Evolutionary conservation across 1,140 invertebrate species (phyloP), one percentile per base, ranked within the genome.

Genomic region (Caligus rogercresseyi): DNA sequence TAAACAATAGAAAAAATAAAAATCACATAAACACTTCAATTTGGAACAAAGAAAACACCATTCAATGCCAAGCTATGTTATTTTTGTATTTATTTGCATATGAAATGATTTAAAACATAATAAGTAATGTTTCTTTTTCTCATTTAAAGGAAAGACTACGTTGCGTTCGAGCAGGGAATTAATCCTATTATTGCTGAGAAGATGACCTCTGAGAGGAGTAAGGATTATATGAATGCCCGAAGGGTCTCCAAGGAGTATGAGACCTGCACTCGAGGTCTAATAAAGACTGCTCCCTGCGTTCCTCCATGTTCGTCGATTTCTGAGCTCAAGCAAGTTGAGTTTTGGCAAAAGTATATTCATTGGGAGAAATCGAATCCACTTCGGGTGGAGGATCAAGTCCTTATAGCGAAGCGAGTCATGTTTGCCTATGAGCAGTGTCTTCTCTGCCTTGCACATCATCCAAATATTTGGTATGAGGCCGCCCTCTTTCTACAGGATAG

Each of bases 291-390:
- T 65, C 92, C 93, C 0, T 92, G 91, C 55, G 82, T 94, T 1
- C 94, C 94, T 26, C 93, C 94, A 0, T 87, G 84, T 20, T 85
- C 89, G 1, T 26, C 57, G 2, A 25, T 3, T 2, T 24, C 21
- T 43, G 57, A 60, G 16, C 25, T 24, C 16, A 60, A 60, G 21
- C 57, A 60, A 60, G 89, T 96, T 56, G 92, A 97, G 69, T 71
- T 97, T n/a, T 99, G 96, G 95, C 96, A 96, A 73, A 96, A 96
- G 70, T 98, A 97, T 70, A 97, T 99, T 65, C 77, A 82, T 1
- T 99, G 93, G 87, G 96, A 99, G 74, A 89, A 94, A 66, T 83
- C 83, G 21, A 99, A 99, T 77, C 95, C 96, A 0, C 74, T 98
- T 13, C 78, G 91, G 54, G 92, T 88, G 0, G 95, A 99, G 74